Base-by-base conservation (phyloP, 2,797 vertebrate genomes). In the Takifugu rubripes region DNA sequence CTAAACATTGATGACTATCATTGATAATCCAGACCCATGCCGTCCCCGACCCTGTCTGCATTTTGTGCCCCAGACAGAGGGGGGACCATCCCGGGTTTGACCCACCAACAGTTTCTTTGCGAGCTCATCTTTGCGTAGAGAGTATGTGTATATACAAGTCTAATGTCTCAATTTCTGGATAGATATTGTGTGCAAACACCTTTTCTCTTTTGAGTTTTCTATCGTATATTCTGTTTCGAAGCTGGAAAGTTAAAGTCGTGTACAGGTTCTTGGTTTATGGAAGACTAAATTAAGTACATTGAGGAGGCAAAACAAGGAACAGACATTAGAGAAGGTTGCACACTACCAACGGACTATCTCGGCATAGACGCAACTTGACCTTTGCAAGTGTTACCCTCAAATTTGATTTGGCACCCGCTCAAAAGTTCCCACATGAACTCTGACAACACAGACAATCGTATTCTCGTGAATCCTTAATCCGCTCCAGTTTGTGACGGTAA, bases 11-110 rank as follows among this genome's bases (percentile, higher is more conserved):
- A 92, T 86, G 84, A 91, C 82, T 90, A 91, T 88, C 78, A 82
- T 83, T 86, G 82, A 88, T 90, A 90, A 84, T 89, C 86, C 90
- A 89, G 90, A 87, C 88, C 75, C 92, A 93, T 94, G 93, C 92
- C 92, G 88, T 60, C 64, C 59, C 60, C 62, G 21, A 21, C 21
- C 63, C 54, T 57, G 66, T 61, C 74, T 71, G 73, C 71, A 65
- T 62, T 70, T 65, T 75, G 63, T 53, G 70, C 58, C 57, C 61
- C 60, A 79, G 74, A 82, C 65, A 71, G 58, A 73, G 53, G 59
- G 57, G 21, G 69, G 72, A 70, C 59, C 40, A 64, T 68, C 66
- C 61, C 67, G 49, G 59, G 58, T 72, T 57, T 21, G 5, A 54
- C 52, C 70, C 61, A 53, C 72, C 64, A 50, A 84, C 80, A 85